These are phyloP conservation scores for Cataglyphis hispanica DNA, from an alignment of 1,140 invertebrate genomes.

Conservation along the genomic window DNA sequence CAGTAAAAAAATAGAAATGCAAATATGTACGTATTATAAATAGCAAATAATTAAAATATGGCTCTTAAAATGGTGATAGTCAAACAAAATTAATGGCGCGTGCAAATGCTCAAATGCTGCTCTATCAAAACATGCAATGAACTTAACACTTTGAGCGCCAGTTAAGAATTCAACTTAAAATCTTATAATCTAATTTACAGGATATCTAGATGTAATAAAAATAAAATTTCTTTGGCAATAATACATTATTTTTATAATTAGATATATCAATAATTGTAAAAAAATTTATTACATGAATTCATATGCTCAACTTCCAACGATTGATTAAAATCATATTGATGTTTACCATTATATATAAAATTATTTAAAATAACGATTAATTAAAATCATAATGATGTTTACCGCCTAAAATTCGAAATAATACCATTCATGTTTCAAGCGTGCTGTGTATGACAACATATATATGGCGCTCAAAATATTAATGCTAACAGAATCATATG, in stretches of 20 bases:
- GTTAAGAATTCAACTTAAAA: background rate
- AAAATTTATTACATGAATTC: background rate
- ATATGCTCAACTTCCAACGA: background rate
- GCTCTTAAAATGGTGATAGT: constrained; percentile 25
- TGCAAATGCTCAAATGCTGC: constrained; percentile 61
- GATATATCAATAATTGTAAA: background rate
- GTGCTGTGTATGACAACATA: background rate
- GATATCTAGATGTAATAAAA: background rate
- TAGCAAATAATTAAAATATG: constrained; percentile 34
- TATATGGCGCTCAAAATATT: constrained; percentile 35
- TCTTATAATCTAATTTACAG: background rate
- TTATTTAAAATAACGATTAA: no score
- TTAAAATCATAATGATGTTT: background rate
- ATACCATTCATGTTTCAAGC: no score
- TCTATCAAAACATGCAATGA: constrained; percentile 63
- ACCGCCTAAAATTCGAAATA: background rate
- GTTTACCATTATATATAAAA: no score
- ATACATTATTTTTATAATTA: no score
- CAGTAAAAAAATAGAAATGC: constrained; percentile 30
- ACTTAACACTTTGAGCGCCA: constrained; percentile 31
- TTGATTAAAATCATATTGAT: background rate
- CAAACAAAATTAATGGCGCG: constrained; percentile 50
- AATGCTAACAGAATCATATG: constrained; percentile 71
- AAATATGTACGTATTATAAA: constrained; percentile 32
- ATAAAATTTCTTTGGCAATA: background rate